Base-by-base conservation (phyloP, 2,888 invertebrate genomes). In the Epinotia nisella region DNA sequence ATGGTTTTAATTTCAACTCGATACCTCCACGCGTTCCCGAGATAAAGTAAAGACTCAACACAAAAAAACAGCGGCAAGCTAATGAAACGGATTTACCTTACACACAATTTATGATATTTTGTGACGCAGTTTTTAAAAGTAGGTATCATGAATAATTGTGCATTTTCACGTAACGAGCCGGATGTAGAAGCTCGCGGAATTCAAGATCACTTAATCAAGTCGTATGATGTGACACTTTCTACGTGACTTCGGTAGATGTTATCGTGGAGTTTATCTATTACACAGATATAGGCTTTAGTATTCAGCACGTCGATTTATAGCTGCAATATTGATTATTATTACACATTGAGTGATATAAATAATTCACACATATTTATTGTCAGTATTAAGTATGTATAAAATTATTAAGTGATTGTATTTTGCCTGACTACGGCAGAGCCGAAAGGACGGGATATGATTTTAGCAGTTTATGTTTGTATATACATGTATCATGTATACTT, bases 111-210 rank as follows among this genome's bases (percentile, higher is more conserved):
- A n/a, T n/a, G n/a, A n/a, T n/a, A 56, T 56, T 64, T 41, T 65
- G 19, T 39, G 39, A 41, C n/a, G 21, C 55, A 41, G 19, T 39
- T 19, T 64, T 29, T 35, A 39, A 19, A 55, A 55, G 39, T 65
- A 55, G 45, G 17, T 35, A 53, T 62, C 19, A 62, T 59, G 51
- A 59, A 59, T 65, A 59, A 65, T 58, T 64, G 39, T 56, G 35
- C 62, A 61, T 67, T 71, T 71, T 71, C 72, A 72, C 72, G 67
- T 72, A 72, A 72, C 67, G 45, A 41, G 13, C 49, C 67, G 67
- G 60, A 68, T 62, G 72, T 72, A 17, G 65, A 68, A 67, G 49
- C 62, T 72, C 72, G 61, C 29, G 67, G 67, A 72, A 68, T 68
- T 55, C 17, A 61, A 53, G 24, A 62, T 67, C 67, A 72, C 35